These are phyloP conservation scores for Elymnias hypermnestra DNA, from an alignment of 1,140 invertebrate genomes.

Conservation along the genomic window DNA sequence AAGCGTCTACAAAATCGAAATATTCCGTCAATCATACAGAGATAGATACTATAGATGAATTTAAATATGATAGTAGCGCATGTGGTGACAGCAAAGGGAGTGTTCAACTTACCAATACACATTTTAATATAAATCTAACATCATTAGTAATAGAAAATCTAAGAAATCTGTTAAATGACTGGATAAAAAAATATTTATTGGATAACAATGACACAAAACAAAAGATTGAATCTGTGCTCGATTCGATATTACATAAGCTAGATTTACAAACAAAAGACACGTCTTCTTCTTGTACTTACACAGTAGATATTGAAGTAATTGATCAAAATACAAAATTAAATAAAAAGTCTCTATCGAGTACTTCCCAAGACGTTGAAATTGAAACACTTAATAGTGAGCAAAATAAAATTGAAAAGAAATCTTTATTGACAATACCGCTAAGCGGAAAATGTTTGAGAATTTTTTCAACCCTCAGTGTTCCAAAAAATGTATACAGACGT, in stretches of 20 bases:
- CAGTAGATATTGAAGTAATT: constrained; percentile 31
- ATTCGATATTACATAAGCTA: constrained; percentile 44
- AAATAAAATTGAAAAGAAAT: constrained; percentile 11
- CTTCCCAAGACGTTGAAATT: constrained; percentile 2
- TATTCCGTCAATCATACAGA: constrained; percentile 33
- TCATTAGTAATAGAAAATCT: constrained; percentile 48
- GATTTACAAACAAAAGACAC: constrained; percentile 22
- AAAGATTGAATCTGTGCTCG: constrained; percentile 43
- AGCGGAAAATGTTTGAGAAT: constrained; percentile 34
- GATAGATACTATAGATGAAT: constrained; percentile 29
- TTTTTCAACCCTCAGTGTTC: constrained; percentile 55
- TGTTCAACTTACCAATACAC: constrained; percentile 12
- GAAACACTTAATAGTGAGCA: neutral
- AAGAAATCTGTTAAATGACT: constrained; percentile 41
- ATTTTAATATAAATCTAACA: constrained; percentile 36
- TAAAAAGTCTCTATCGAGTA: constrained; percentile 12
- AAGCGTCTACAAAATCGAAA: constrained; percentile 30
- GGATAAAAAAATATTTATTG: constrained; percentile 47
- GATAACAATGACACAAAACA: constrained; percentile 41
- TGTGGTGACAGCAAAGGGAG: constrained; percentile 41
- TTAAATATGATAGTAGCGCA: constrained; percentile 28
- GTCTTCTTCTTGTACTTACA: constrained; percentile 42
- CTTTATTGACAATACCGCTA: constrained; percentile 30
- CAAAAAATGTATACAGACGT: constrained; percentile 30
- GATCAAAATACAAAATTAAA: constrained; percentile 20